Evolutionary conservation across 2,888 invertebrate genomes (phyloP).

Genomic region (Clepsis dumicolana): DNA sequence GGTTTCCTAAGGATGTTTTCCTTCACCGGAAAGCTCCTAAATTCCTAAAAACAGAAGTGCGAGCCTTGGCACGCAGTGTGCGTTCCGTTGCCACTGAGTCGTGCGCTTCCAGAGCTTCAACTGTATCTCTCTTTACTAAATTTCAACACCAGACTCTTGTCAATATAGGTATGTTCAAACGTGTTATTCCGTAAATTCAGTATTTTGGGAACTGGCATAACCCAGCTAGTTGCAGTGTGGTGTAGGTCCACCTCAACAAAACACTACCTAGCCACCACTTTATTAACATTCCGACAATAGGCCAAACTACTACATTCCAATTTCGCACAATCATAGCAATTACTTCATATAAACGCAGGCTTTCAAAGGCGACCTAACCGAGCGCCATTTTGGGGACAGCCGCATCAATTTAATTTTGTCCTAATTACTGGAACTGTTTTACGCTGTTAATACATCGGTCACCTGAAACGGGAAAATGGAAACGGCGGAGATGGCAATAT

Average conservation of each 20-base stretch:
- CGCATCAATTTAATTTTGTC: conserved; percentile 75
- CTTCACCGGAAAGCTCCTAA: no score
- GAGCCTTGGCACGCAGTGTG: no score
- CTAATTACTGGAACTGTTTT: conserved; percentile 67
- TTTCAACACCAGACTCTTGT: no score
- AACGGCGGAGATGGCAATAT: conserved; percentile 19
- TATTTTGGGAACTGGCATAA: no score
- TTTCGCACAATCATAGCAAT: conserved; percentile 15
- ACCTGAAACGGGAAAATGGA: conserved; percentile 11
- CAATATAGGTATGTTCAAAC: no score
- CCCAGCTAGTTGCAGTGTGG: background rate
- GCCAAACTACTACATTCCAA: conserved; percentile 26
- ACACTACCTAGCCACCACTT: background rate
- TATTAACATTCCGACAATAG: background rate
- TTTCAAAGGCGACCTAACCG: conserved; percentile 30
- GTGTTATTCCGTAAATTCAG: no score
- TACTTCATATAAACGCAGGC: conserved; percentile 36
- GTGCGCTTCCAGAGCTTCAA: no score
- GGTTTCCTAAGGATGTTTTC: no score
- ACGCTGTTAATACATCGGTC: conserved; percentile 52
- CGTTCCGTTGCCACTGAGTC: no score
- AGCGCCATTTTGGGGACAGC: conserved; percentile 59
- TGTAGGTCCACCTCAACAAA: background rate
- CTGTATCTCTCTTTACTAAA: no score
- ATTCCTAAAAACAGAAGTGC: no score